Evolutionary conservation across 2,113 vertebrate species (phyloP), one percentile per base, ranked within the genome.

Genomic region (Nipponia nippon): DNA sequence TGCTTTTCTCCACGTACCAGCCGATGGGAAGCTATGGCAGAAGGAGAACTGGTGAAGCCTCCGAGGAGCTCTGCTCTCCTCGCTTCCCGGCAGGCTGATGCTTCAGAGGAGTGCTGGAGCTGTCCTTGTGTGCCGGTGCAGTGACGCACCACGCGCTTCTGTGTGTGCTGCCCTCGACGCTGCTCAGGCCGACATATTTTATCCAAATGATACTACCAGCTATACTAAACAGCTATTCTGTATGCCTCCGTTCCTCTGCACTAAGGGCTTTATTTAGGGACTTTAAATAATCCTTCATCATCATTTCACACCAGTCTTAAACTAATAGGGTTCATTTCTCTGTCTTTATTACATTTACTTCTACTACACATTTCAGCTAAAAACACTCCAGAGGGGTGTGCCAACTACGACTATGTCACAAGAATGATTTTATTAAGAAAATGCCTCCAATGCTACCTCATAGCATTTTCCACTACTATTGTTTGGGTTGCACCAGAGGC

Each of bases 401-500:
- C 80, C 82, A 77, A 23, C 84, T 42, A 86, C 0, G 2, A 69
- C 83, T 62, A 88, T 95, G 93, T 96, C 92, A 97, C 87, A 92
- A 92, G 94, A 96, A 96, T 95, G 44, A 66, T 97, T 97, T 97
- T 98, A 97, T 97, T 97, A 97, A 97, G 97, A 97, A 97, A 95
- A 98, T 89, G 94, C 87, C 96, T 97, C 85, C 75, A 94, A 95
- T 85, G 30, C 88, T 95, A 96, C 96, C 95, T 98, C 87, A 55
- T 61, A 96, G 96, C 96, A 90, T 97, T 98, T 98, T 97, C 97
- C 95, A 98, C 91, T 98, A 97, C 97, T 97, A 98, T 98, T 98
- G 97, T 97, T 98, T 97, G 96, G 96, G 97, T 98, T 97, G 97
- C 95, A 98, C 98, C 96, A 98, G 97, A 97, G 98, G 97, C 97